Base-by-base conservation (phyloP, 2,113 vertebrate species). In the Anser brachyrhynchus region DNA sequence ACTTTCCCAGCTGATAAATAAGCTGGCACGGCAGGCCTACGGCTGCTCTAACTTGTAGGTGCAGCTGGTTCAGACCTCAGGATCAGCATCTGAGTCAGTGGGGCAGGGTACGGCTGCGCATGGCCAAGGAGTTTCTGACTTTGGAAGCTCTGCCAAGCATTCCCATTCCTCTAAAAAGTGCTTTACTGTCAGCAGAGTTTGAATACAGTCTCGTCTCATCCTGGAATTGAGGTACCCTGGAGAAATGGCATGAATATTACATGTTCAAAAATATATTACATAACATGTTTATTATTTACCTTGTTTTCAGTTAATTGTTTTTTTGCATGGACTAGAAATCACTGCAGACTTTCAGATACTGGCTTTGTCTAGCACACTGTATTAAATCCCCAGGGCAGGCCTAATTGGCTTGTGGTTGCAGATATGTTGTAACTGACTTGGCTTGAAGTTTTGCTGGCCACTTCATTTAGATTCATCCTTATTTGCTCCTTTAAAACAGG, bases 371-470 rank as follows among this genome's bases (percentile, higher is more conserved):
- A 55, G 51, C 65, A 37, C 55, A 31, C 65, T 90, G 74, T 74
- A 74, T 87, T 82, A 93, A 93, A 76, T 10, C 89, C 65, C 75
- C 70, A 92, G 83, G 81, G 74, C 65, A 92, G 70, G 21, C 44
- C 74, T 84, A 81, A 85, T 84, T 93, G 92, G 86, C 86, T 72
- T 92, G 82, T 92, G 89, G 75, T 78, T 90, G 51, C 55, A 84
- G 71, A 87, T 84, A 61, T 92, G 90, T 95, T 95, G 89, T 66
- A 95, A 92, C 82, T 71, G 83, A 71, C 70, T 90, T 90, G 91
- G 74, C 91, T 78, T 66, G 35, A 70, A 93, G 74, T 81, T 93
- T 84, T 87, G 39, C 61, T 93, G 78, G 65, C 55, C 66, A 52
- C 28, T 90, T 87, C 59, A 77, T 90, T 84, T 84, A 87, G 51